Base-by-base conservation (phyloP, 2,797 vertebrate genomes). In the Lepus oiostolus region DNA sequence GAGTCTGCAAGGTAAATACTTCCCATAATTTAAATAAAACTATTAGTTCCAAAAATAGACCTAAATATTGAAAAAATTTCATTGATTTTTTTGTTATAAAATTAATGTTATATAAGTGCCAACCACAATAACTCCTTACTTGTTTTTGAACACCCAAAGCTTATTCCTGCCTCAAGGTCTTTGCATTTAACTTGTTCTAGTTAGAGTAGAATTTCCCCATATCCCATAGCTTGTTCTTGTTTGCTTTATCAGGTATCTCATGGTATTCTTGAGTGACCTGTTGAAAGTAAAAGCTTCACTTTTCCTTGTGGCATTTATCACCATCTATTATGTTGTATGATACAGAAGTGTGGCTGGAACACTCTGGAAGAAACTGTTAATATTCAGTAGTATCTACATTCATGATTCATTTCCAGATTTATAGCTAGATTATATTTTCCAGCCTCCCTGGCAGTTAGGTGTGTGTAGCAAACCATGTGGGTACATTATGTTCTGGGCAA, bases 21-120 rank as follows among this genome's bases (percentile, higher is more conserved):
- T 80, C 86, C 10, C 17, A 65, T 72, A 72, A 92, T 76, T 89
- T 47, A 50, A 96, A 88, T 26, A 80, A 70, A 76, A 21, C 28
- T 67, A 38, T n/a, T 81, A 58, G 47, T 65, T 71, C 1, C 0
- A 65, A 70, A 76, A 70, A 85, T 28, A 77, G 28, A 65, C 9
- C 22, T 47, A n/a, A 52, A 63, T 8, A 82, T 32, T 82, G 21
- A 65, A 92, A 87, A 85, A 85, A 8, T n/a, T 17, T 90, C 42
- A 67, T 2, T 62, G 65, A 58, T 21, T 74, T 14, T 82, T 82
- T 62, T 74, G n/a, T 47, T 38, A 21, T 30, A 76, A 50, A 81
- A 74, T 81, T 82, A 35, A 71, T 92, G 47, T 70, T 58, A 77
- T 16, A 17, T 47, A 72, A 32, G 79, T 67, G n/a, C 21, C n/a